These are phyloP conservation scores for Daboia siamensis DNA, from an alignment of 2,113 vertebrate genomes.

Conservation along the genomic window DNA sequence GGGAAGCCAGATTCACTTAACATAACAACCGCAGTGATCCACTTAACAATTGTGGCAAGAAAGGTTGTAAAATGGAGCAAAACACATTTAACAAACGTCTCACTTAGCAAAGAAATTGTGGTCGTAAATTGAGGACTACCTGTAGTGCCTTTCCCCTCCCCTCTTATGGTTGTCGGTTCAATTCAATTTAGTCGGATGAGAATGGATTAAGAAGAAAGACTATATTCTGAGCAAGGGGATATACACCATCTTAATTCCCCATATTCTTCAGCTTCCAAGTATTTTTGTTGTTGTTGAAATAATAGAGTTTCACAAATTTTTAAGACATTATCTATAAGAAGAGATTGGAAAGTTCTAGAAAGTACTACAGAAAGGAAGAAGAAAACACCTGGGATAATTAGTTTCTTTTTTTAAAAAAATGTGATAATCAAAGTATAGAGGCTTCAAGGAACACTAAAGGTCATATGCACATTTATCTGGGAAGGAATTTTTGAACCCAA, in stretches of 20 bases:
- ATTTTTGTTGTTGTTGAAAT: not conserved
- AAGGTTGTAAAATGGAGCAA: no score
- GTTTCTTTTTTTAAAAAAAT: not conserved
- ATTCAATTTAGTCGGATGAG: no score
- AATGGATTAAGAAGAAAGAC: not conserved
- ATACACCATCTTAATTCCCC: not conserved
- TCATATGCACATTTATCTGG: not conserved
- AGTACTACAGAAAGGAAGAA: not conserved
- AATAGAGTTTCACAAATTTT: not conserved
- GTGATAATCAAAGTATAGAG: not conserved
- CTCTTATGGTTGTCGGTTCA: not conserved
- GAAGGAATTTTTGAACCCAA: not conserved
- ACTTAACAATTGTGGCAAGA: no score
- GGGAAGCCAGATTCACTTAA: no score
- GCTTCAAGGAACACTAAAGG: not conserved
- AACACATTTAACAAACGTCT: no score
- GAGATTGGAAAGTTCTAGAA: not conserved
- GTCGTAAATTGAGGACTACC: no score
- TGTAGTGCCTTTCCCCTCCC: not conserved
- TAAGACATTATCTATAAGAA: not conserved
- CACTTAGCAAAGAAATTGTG: no score
- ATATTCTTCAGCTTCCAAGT: not conserved
- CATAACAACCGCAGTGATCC: no score
- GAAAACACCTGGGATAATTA: not conserved
- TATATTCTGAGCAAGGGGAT: not conserved